phyloP scores from a whole-genome alignment of 1,140 invertebrate genomes.

The Sitobion miscanthi region DNA sequence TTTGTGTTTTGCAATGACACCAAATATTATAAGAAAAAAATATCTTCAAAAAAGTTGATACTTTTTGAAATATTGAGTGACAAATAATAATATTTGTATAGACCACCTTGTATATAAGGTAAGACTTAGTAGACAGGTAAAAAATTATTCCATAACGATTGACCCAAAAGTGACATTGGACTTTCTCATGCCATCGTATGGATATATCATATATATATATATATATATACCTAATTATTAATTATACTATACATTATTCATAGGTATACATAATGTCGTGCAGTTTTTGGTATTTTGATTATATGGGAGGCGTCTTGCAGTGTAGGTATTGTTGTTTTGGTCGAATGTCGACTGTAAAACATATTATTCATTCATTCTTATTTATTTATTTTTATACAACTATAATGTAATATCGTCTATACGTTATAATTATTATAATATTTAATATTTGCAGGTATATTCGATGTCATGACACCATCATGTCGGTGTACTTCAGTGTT shows the following conservation, averaged over 20 bases:
- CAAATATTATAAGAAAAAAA: too few species aligned
- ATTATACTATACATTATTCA: not conserved
- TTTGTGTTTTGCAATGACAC: not conserved
- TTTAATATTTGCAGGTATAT: not conserved
- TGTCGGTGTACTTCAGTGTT: not conserved
- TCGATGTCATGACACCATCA: not conserved
- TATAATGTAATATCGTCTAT: not conserved
- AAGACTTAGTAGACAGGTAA: not conserved
- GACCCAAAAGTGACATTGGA: not conserved
- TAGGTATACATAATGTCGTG: not conserved
- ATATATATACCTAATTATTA: not conserved
- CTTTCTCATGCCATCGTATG: not conserved
- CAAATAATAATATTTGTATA: not conserved
- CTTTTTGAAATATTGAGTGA: not conserved
- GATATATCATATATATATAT: not conserved
- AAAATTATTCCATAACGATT: not conserved
- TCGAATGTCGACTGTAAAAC: not conserved
- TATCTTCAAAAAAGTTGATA: not conserved
- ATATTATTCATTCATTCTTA: not conserved
- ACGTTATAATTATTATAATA: not conserved
- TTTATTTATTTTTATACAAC: not conserved
- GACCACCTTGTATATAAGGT: not conserved
- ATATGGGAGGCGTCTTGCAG: not conserved
- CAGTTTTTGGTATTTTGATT: not conserved
- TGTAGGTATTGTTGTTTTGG: not conserved